phyloP scores from a whole-genome alignment of 2,888 invertebrate genomes.

The Microchrysa polita region DNA sequence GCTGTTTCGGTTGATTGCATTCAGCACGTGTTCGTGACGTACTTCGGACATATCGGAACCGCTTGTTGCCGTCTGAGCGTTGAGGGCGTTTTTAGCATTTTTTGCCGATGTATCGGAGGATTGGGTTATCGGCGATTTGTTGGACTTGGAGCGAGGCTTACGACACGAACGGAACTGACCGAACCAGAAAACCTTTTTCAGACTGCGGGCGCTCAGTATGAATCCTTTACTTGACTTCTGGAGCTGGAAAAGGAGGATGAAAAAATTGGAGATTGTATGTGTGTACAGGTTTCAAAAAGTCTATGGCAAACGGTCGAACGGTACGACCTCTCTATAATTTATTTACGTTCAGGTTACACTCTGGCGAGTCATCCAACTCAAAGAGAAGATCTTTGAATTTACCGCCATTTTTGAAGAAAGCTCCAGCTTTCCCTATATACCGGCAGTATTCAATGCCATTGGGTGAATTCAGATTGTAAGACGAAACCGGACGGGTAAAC shows the following conservation, averaged over 20 bases:
- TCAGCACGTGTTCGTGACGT: constrained; percentile 68
- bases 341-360: too few relatives aligned
- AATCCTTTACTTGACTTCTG: constrained; percentile 70
- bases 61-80: constrained; percentile 70
- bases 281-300: too few relatives aligned
- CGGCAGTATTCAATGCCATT: too few relatives aligned
- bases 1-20: constrained; percentile 71
- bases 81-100: constrained; percentile 63
- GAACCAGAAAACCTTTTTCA: constrained; percentile 72
- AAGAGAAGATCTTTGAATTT: too few relatives aligned
- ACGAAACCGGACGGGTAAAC: too few relatives aligned
- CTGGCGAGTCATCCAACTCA: too few relatives aligned
- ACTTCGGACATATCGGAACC: constrained; percentile 73
- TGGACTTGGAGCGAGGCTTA: constrained; percentile 47
- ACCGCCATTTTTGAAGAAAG: too few relatives aligned
- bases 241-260: constrained; percentile 21
- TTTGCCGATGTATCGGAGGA: constrained; percentile 43
- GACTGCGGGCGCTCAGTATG: constrained; percentile 69
- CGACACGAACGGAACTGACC: constrained; percentile 63
- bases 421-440: too few relatives aligned
- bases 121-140: constrained; percentile 54
- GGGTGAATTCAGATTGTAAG: too few relatives aligned
- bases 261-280: too few relatives aligned
- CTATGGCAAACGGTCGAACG: too few relatives aligned
- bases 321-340: too few relatives aligned